These are phyloP conservation scores for Megalopta genalis DNA, from an alignment of 1,140 invertebrate genomes.

Conservation along the genomic window DNA sequence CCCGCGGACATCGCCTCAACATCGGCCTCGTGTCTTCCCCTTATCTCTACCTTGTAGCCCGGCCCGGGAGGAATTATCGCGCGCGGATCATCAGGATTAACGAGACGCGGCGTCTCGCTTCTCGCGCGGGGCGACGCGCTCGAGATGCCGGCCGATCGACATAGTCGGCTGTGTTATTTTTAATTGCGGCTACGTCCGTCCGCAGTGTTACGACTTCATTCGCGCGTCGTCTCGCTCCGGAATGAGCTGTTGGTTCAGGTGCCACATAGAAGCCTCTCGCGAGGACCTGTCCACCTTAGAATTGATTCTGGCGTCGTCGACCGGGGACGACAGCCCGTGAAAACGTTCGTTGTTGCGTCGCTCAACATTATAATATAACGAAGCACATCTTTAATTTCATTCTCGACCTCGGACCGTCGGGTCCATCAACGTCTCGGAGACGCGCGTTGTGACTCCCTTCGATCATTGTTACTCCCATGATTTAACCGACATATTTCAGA, in stretches of 20 bases:
- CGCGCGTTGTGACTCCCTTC: too few species aligned
- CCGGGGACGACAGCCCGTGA: not conserved
- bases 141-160: constrained; percentile 10
- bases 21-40: not conserved
- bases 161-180: constrained; percentile 39
- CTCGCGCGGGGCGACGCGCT: not conserved
- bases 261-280: not conserved
- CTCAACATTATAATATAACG: too few species aligned
- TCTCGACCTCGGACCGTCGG: too few species aligned
- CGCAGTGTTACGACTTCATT: constrained; percentile 1
- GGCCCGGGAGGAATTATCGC: not conserved
- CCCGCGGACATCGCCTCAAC: too few species aligned
- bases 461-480: too few species aligned
- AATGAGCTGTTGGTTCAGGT: not conserved
- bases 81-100: constrained; percentile 14
- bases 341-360: not conserved
- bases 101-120: not conserved
- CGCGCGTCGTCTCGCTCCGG: not conserved
- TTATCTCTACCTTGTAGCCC: not conserved
- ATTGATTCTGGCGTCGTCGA: not conserved
- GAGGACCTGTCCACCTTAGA: not conserved
- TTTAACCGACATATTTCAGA: too few species aligned
- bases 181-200: constrained; percentile 21
- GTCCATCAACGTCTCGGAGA: too few species aligned
- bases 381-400: too few species aligned